Evolutionary conservation across 2,888 invertebrate genomes (phyloP).

Genomic region (Lasioglossum pauxillum): DNA sequence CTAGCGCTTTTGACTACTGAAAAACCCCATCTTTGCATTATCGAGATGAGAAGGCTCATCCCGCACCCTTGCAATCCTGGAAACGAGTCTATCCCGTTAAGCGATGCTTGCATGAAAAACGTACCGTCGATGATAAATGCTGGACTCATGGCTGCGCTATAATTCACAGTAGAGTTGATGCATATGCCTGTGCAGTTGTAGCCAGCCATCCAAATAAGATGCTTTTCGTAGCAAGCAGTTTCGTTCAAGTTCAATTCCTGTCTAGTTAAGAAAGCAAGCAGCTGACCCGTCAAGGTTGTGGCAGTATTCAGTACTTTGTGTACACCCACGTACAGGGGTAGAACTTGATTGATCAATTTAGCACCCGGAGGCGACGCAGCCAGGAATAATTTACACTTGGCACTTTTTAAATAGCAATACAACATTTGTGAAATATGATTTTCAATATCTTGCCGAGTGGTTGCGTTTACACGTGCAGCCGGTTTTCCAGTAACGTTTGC

Average conservation of each 20-base stretch:
- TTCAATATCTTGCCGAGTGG: constrained; percentile 53
- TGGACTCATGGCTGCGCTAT: constrained; percentile 92
- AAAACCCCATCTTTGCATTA: too few species aligned
- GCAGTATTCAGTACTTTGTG: constrained; percentile 84
- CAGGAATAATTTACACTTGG: constrained; percentile 89
- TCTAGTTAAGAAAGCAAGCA: constrained; percentile 88
- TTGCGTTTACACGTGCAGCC: constrained; percentile 76
- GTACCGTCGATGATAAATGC: constrained; percentile 91
- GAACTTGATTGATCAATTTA: constrained; percentile 82
- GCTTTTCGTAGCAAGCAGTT: constrained; percentile 81
- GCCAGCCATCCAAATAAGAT: constrained; percentile 87
- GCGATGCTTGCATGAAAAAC: not conserved
- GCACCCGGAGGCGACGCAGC: constrained; percentile 86
- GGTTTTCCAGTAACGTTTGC: constrained; percentile 86
- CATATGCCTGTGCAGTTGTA: constrained; percentile 89
- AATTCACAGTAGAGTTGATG: constrained; percentile 90
- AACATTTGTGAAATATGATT: constrained; percentile 87
- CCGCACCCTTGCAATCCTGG: too few species aligned
- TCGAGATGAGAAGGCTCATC: too few species aligned
- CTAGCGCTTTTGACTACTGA: too few species aligned
- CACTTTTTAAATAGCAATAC: constrained; percentile 90
- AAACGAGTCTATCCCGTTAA: too few species aligned
- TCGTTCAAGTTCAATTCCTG: constrained; percentile 84
- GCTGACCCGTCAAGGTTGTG: constrained; percentile 87
- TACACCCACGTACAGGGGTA: constrained; percentile 88